Evolutionary conservation across 2,888 invertebrate species (phyloP), one percentile per base, ranked within the genome.

Genomic region (Plebejus anna): DNA sequence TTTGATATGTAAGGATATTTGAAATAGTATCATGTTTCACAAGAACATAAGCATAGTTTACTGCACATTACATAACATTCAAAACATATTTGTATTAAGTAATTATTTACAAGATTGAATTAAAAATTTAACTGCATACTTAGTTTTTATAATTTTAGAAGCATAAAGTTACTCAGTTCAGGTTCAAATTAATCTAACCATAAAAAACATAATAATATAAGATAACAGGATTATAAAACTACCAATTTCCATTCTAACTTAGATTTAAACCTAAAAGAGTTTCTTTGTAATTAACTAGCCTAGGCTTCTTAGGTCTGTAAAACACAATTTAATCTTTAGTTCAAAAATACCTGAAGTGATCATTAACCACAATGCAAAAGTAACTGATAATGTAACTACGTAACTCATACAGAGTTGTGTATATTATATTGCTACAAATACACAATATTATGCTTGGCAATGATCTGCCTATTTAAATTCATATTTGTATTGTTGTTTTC

Each of bases 401-500:
- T 32, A 32, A 32, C 66, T 66, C 32, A 32, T 28, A 57, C 5
- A 38, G 38, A 38, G 38, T 38, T 38, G 6, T 38, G 38, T 38
- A 57, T n/a, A 57, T n/a, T 57, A 57, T 57, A 57, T 61, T 28
- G 28, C 59, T 61, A 61, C 22, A 61, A 61, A 61, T 28, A 7
- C 59, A 61, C 22, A 61, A 61, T 61, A 61, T 61, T 61, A 28
- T 61, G 28, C 61, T 61, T 61, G 61, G 22, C 9, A 28, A 28
- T 28, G 28, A 9, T 28, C 9, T 61, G 28, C 28, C 61, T 22
- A 22, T 61, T 61, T 61, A 61, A 61, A 61, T 61, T 61, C 61
- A 61, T 61, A 61, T 61, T 61, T 22, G 61, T 61, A 61, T n/a
- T 61, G 61, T 61, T 61, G 28, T 61, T 61, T 61, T 22, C 22